Conservation (phyloP, 2,888 invertebrate species). For the Drosophila anceps region DNA sequence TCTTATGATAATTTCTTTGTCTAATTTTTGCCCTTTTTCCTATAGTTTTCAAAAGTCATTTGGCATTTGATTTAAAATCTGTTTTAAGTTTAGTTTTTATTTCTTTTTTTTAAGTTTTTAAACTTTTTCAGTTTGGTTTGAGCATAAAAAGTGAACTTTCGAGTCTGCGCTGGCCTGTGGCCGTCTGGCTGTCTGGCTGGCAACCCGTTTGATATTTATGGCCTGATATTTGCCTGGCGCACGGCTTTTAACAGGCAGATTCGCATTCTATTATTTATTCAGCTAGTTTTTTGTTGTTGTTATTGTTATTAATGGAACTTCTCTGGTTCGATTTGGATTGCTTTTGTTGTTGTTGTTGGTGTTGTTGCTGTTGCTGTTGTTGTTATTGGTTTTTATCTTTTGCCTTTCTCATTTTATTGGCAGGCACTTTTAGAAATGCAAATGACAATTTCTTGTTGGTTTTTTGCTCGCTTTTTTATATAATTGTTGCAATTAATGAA, state of each 20-base stretch:
- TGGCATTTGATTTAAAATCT: background rate
- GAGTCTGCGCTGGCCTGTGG: conserved; percentile 55
- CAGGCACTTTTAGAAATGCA: conserved; percentile 44
- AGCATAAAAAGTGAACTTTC: conserved; percentile 75
- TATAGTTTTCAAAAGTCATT: conserved; percentile 23
- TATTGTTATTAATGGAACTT: conserved; percentile 62
- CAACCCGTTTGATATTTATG: conserved; percentile 77
- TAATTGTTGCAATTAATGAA: conserved; percentile 65
- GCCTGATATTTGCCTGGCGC: conserved; percentile 58
- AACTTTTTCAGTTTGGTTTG: conserved; percentile 18
- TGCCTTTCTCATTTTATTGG: conserved; percentile 72
- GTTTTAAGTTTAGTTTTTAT: conserved; percentile 16
- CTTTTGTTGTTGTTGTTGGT: conserved; percentile 10
- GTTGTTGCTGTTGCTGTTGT: conserved; percentile 5
- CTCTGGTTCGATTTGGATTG: conserved; percentile 33
- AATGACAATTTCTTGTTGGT: conserved; percentile 35
- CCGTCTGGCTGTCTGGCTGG: conserved; percentile 25
- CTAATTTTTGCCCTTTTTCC: conserved; percentile 3
- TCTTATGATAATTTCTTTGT: conserved; percentile 5
- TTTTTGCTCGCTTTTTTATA: conserved; percentile 37
- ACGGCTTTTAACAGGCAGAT: conserved; percentile 51
- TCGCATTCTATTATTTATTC: conserved; percentile 70
- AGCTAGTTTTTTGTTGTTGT: conserved; percentile 60
- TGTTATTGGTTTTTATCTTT: conserved; percentile 25
- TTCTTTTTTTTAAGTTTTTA: conserved; percentile 27